Evolutionary conservation across 2,888 invertebrate species (phyloP), one percentile per base, ranked within the genome.

Genomic region (Nymphalis c-album): DNA sequence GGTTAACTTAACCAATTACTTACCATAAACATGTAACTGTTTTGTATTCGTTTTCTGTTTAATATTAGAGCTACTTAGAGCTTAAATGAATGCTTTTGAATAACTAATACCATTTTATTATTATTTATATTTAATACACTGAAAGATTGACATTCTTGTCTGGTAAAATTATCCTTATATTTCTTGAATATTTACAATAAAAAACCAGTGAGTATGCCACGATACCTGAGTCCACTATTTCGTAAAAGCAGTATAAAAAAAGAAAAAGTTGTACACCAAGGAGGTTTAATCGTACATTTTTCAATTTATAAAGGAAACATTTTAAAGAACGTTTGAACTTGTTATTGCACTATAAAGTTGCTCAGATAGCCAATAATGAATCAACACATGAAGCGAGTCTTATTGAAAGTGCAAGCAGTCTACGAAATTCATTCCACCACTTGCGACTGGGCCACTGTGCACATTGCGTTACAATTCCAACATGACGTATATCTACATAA

Each of bases 391-490:
- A 81, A 83, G 77, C 75, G 79, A 85, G 75, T 80, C 78, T 74
- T 81, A 85, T 86, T 81, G 90, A 91, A 90, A 90, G 89, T 89
- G 90, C 87, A 89, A 89, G 89, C 87, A 80, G 81, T 80, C 79
- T 86, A 84, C 82, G 80, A 86, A 86, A 85, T 85, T 86, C 83
- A 87, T 85, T 87, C 84, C 84, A 78, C 84, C 79, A 83, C 82
- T 85, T 82, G 84, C 83, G 85, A 88, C 84, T 90, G 87, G 87
- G 86, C 85, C 86, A 87, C 81, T 81, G 79, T 82, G 80, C 77
- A 78, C 73, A 67, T 69, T 68, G 55, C 68, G 63, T 31, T 64
- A 35, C 63, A 61, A 26, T 55, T 60, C 40, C 17, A 71, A 75
- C 81, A 77, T 5, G 72, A 55, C 70, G 63, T 73, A 71, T 22